Conservation (phyloP, 2,113 vertebrate genomes). For the Muntiacus reevesi region DNA sequence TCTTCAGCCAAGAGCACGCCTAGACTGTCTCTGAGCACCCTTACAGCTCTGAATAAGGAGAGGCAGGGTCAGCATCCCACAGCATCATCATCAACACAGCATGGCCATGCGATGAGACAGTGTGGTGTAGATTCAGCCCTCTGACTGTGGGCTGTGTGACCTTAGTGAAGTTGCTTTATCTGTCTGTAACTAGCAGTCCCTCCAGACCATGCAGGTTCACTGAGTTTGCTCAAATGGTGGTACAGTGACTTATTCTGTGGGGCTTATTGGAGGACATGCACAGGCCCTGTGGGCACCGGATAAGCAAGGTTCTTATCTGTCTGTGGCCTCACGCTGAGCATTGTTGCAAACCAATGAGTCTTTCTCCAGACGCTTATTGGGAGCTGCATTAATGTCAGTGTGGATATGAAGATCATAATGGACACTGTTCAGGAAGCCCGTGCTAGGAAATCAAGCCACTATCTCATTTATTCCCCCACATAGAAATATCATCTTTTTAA, state of each 20-base stretch:
- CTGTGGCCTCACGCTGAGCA: background rate
- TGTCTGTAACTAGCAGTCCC: background rate
- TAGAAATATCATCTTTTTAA: background rate
- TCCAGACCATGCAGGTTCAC: background rate
- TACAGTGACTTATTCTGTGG: background rate
- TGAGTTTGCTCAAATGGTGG: background rate
- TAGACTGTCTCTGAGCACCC: background rate
- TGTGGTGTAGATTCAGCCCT: fast-evolving
- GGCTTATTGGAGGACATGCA: background rate
- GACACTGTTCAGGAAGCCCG: background rate
- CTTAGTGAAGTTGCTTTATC: background rate
- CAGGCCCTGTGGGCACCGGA: background rate
- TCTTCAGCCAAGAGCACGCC: background rate
- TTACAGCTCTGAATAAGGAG: background rate
- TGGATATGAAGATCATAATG: background rate
- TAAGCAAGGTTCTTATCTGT: background rate
- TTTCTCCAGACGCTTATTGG: background rate
- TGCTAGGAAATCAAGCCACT: background rate
- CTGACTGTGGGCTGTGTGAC: background rate
- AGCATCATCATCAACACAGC: too few species aligned
- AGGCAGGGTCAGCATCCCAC: background rate
- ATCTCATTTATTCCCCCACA: background rate
- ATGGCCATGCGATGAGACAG: background rate
- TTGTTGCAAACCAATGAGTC: background rate
- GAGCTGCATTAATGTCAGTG: background rate